These are phyloP conservation scores for Lasioglossum villosulum DNA, from an alignment of 2,888 invertebrate species.

Conservation along the genomic window DNA sequence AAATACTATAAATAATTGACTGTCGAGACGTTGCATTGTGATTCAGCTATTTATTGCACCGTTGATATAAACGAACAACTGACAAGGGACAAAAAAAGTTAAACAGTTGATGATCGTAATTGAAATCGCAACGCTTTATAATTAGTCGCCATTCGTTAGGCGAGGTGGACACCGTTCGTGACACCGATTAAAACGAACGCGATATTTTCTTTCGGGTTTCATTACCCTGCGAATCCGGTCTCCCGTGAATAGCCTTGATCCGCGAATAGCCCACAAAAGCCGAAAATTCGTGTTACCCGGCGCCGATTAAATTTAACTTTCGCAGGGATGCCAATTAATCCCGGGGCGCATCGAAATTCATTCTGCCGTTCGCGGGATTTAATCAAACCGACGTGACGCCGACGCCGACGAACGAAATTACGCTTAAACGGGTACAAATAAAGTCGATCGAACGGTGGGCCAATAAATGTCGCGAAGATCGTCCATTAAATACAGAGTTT, in stretches of 20 bases:
- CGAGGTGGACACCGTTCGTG: neutral
- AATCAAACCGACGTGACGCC: neutral
- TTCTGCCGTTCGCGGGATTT: constrained; percentile 1
- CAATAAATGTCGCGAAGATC: neutral
- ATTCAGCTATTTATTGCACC: neutral
- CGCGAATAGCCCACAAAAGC: neutral
- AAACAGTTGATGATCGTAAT: neutral
- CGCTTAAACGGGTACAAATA: neutral
- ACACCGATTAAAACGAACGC: neutral
- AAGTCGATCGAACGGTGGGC: neutral
- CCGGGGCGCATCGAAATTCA: constrained; percentile 1
- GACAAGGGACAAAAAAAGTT: neutral
- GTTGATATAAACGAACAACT: neutral
- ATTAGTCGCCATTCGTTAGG: neutral
- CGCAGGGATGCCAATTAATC: neutral
- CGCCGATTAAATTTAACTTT: constrained; percentile 4
- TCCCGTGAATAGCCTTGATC: neutral
- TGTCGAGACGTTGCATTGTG: neutral
- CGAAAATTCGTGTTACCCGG: neutral
- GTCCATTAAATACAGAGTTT: neutral
- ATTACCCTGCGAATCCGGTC: neutral
- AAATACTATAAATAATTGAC: neutral
- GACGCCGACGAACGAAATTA: constrained; percentile 3
- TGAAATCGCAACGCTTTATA: neutral
- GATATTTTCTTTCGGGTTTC: neutral